A percentile compares a stretch with the other conserved stretches of the same genome.
These are phyloP conservation scores for Melanotaenia parkinsoni DNA, from an alignment of 2,797 vertebrate genomes.

Conservation along the genomic window DNA sequence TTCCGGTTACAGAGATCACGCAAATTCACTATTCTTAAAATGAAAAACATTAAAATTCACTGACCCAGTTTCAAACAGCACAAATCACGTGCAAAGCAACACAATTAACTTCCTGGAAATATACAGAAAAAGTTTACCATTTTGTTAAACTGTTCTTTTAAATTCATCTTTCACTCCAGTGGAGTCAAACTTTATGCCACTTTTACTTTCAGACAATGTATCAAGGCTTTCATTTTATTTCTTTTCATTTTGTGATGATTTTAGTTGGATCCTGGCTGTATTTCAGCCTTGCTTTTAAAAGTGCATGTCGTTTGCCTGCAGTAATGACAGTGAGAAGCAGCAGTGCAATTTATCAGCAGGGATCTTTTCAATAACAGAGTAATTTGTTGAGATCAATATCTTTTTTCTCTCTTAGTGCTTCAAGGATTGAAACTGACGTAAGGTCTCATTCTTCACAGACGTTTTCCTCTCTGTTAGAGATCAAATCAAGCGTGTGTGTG, in stretches of 20 bases:
- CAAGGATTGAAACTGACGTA: slow-evolving; percentile 33
- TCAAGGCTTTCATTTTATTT: neutral
- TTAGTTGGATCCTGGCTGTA: neutral
- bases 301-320: slow-evolving; percentile 21
- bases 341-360: slow-evolving; percentile 35
- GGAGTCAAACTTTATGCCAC: neutral
- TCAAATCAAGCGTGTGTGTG: slow-evolving; percentile 25
- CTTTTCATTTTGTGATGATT: neutral
- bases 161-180: neutral
- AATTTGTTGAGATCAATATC: slow-evolving; percentile 59
- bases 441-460: slow-evolving; percentile 28
- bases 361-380: slow-evolving; percentile 55
- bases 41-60: too few species aligned
- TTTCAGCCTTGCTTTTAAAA: slow-evolving; percentile 4
- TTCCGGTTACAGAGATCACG: too few species aligned
- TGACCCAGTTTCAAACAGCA: too few species aligned
- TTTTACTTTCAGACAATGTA: neutral
- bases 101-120: too few species aligned
- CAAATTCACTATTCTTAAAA: too few species aligned
- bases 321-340: slow-evolving; percentile 37
- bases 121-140: neutral
- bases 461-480: slow-evolving; percentile 23
- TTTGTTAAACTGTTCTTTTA: neutral
- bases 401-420: slow-evolving; percentile 30
- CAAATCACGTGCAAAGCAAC: too few species aligned